Percentiles rank a stretch among this genome's conserved stretches.
phyloP scores from a whole-genome alignment of 1,140 invertebrate species.

The Lordiphosa mommai region DNA sequence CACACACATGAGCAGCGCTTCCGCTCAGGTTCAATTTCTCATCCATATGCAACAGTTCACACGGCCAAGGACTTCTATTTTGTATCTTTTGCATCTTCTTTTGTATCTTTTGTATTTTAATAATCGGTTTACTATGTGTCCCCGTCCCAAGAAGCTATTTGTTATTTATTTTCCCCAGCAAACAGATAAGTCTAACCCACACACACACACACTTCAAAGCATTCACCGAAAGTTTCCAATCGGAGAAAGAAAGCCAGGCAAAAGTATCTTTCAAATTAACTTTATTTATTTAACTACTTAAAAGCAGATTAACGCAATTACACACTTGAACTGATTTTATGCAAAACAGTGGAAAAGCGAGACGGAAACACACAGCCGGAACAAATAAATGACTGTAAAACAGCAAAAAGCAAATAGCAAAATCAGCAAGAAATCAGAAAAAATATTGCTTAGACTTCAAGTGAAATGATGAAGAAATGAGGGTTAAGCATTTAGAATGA shows the following conservation, averaged over 20 bases:
- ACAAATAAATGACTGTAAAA: constrained; percentile 6
- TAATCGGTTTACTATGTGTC: constrained; percentile 71
- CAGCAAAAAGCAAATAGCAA: not conserved
- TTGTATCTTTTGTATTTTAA: constrained; percentile 56
- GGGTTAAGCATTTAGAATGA: too few relatives aligned
- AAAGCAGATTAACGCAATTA: constrained; percentile 79
- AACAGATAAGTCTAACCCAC: constrained; percentile 19
- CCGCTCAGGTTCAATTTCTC: constrained; percentile 25
- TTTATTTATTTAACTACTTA: constrained; percentile 79
- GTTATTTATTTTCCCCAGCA: constrained; percentile 20
- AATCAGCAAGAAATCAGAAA: constrained; percentile 7
- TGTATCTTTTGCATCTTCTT: constrained; percentile 36
- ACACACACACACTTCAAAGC: constrained; percentile 43
- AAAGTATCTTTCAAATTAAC: constrained; percentile 73
- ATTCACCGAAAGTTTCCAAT: constrained; percentile 39
- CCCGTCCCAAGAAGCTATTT: constrained; percentile 19
- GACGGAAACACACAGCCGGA: not conserved
- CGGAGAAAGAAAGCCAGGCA: constrained; percentile 41
- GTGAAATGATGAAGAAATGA: not conserved
- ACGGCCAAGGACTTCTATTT: constrained; percentile 41
- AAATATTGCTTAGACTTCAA: not conserved
- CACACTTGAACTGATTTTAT: constrained; percentile 75
- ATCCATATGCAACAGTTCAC: constrained; percentile 71
- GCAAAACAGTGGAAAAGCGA: constrained; percentile 24
- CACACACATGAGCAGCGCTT: constrained; percentile 8